These are phyloP conservation scores for Balanococcus diminutus DNA, from an alignment of 2,888 invertebrate species.

Conservation along the genomic window DNA sequence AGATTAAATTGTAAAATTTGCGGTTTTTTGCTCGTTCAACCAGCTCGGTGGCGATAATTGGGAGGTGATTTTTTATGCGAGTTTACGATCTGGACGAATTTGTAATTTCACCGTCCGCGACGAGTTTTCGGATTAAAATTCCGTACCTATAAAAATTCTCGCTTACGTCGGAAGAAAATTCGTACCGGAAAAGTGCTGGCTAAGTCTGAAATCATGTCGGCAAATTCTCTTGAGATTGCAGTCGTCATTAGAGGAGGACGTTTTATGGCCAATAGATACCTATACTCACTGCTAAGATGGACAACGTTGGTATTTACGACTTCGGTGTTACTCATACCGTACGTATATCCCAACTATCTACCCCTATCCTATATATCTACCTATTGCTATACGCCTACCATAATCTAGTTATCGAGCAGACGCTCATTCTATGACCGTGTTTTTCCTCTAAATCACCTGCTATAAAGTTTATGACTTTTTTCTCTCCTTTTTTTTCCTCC, in stretches of 20 bases:
- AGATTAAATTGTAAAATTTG: background rate
- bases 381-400: constrained; percentile 29
- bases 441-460: constrained; percentile 45
- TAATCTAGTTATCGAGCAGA: constrained; percentile 48
- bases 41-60: background rate
- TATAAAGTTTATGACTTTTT: constrained; percentile 52
- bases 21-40: background rate
- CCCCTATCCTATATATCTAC: constrained; percentile 46
- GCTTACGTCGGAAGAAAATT: constrained; percentile 12
- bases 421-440: constrained; percentile 9
- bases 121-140: background rate
- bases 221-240: constrained; percentile 45
- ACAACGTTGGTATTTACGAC: constrained; percentile 51
- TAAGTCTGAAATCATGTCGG: constrained; percentile 46
- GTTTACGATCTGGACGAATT: background rate
- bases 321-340: background rate
- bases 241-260: constrained; percentile 51
- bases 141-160: background rate
- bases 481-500: background rate
- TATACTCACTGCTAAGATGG: constrained; percentile 36
- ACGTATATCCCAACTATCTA: background rate
- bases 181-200: constrained; percentile 27
- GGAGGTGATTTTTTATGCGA: background rate
- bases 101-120: background rate
- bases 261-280: constrained; percentile 47